Conservation (phyloP, 2,113 vertebrate genomes). For the Psilopogon haemacephalus region DNA sequence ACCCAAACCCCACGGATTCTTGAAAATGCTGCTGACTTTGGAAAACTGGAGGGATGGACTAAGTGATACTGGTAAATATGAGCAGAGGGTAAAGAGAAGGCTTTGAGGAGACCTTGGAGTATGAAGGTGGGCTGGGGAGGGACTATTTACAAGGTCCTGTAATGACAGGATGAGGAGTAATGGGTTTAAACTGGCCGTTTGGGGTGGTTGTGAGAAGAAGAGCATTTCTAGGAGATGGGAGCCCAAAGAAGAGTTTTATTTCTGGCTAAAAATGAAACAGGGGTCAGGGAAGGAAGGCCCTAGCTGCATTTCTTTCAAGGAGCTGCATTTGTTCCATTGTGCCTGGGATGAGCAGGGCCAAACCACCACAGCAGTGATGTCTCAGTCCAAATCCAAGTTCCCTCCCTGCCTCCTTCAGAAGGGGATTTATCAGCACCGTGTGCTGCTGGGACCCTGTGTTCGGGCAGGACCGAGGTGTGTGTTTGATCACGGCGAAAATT, state of each 20-base stretch:
- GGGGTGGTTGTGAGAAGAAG: neutral
- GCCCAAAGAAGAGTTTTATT: neutral
- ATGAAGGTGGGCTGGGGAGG: too few relatives aligned
- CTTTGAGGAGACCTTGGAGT: too few relatives aligned
- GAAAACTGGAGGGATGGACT: neutral
- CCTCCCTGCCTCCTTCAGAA: neutral
- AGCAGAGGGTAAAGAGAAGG: neutral
- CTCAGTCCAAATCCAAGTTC: neutral
- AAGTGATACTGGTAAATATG: neutral
- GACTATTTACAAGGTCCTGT: too few relatives aligned
- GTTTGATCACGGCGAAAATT: neutral
- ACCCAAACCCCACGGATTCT: neutral
- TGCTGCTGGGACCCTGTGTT: neutral
- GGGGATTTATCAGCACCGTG: neutral
- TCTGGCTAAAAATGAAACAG: neutral
- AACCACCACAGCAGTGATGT: neutral
- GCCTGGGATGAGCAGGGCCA: neutral
- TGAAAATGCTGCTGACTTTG: neutral
- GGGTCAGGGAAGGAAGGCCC: neutral
- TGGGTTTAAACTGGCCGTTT: too few relatives aligned
- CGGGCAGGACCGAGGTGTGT: neutral
- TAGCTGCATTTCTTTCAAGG: neutral
- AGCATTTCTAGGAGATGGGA: neutral
- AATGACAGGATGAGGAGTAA: too few relatives aligned
- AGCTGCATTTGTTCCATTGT: fast-evolving